Percentiles rank a stretch among this genome's conserved stretches.
Conservation (phyloP, 2,113 vertebrate genomes). For the Tinamus guttatus region DNA sequence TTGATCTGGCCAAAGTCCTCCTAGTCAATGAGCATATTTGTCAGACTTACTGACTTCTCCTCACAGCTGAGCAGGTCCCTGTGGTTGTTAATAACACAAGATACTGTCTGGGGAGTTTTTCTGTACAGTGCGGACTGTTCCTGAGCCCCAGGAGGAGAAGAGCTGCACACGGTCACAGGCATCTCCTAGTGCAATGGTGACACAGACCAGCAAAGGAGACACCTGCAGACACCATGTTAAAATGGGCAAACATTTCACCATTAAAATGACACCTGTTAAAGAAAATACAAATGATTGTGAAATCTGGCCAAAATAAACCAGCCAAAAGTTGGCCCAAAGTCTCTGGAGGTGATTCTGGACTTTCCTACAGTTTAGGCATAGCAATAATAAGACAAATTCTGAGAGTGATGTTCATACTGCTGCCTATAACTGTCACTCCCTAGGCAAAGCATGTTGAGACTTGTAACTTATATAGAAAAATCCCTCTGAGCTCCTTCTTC, state of each 20-base stretch:
- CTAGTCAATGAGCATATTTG: not conserved
- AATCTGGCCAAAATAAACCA: not conserved
- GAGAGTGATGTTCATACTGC: not conserved
- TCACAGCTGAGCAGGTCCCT: not conserved
- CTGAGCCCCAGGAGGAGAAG: not conserved
- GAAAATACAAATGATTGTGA: not conserved
- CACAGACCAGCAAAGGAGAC: not conserved
- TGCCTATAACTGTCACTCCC: not conserved
- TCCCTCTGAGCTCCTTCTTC: not conserved
- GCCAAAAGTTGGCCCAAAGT: not conserved
- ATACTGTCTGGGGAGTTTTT: not conserved
- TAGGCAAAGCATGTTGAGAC: not conserved
- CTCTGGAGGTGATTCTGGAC: not conserved
- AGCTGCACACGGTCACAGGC: not conserved
- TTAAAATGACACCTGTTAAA: not conserved
- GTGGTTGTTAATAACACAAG: not conserved
- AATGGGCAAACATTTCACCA: not conserved
- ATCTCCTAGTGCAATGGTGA: fast-evolving
- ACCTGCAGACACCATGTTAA: not conserved
- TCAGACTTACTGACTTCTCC: not conserved
- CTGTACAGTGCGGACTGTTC: not conserved
- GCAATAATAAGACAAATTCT: not conserved
- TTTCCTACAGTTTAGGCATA: not conserved
- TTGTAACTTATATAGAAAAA: not conserved
- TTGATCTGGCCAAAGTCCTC: not conserved